Base-by-base conservation (phyloP, 2,113 vertebrate species). In the Connochaetes taurinus region DNA sequence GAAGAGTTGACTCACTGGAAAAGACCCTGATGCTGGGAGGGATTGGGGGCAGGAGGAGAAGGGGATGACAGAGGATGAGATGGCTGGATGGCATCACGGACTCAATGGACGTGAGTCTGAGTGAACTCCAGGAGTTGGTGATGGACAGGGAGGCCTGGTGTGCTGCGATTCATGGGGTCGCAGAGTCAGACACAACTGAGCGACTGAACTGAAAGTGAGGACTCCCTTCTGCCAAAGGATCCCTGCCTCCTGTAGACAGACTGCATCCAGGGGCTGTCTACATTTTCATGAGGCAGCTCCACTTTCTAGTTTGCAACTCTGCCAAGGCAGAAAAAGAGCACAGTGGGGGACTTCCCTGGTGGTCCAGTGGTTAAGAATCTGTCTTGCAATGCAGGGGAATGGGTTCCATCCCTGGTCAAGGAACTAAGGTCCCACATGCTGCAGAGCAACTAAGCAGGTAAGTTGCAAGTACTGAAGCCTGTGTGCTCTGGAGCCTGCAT, bases 271-370 rank as follows among this genome's bases (percentile, higher is more conserved):
- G 29, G 15, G 14, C 10, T n/a, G 8, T 21, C 21, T 45, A 43
- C 9, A 1, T 81, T 74, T 87, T 36, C 47, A 40, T 0, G 2
- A 23, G 9, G 50, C 13, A 91, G 16, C 9, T 1, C 5, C 3
- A 60, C 21, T 87, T 67, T 96, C 27, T 86, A 80, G 12, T n/a
- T 21, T 52, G 45, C 13, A 71, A 7, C 23, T 95, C 83, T 95
- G 53, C 80, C 17, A 82, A 36, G 5, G 11, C 29, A 84, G n/a
- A 87, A 53, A 36, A 14, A 29, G 9, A 3, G 10, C n/a, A 33
- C 4, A 76, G 3, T 47, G n/a, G 74, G 17, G 23, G 36, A 25
- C 12, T 76, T 43, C 12, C 21, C 36, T 76, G 36, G 36, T 43
- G 71, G 71, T 27, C 71, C 23, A 76, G 11, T 76, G 71, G 36